Base-by-base conservation (phyloP, 2,113 vertebrate species). In the Cyphomyrus discorhynchus region DNA sequence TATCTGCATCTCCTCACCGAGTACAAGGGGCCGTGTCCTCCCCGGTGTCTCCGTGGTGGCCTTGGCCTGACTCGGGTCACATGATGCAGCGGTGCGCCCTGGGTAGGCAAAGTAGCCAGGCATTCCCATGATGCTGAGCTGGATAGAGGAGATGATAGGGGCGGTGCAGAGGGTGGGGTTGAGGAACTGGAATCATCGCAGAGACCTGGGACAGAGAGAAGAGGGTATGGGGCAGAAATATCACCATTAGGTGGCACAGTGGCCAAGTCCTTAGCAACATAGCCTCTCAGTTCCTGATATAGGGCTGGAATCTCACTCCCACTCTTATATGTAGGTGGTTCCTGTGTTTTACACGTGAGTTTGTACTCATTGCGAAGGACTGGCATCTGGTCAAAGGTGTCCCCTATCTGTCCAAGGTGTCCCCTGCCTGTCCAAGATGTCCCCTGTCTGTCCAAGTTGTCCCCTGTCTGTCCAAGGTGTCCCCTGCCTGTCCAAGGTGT, bases 41-140 rank as follows among this genome's bases (percentile, higher is more conserved):
- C 88, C 86, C 95, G 89, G 95, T 96, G 91, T 90, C 94, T 95
- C 82, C 97, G 95, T 0, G 97, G 97, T 0, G 97, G 97, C 27
- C 97, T 96, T 1, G 97, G 97, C 88, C 97, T 94, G 84, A 96
- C 95, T 24, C 97, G 96, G 62, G 97, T 98, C 92, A 96, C 96
- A 31, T 98, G 97, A 88, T 94, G 96, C 89, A 98, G 94, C 24
- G 97, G 97, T 27, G 95, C 95, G 83, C 97, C 97, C 1, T 98
- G 97, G 88, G 97, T 98, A 19, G 97, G 97, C 47, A 98, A 95
- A 15, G 97, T 97, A 0, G 96, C 95, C 9, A 98, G 95, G 77
- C 95, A 96, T 92, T 98, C 97, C 95, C 96, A 97, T 53, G 97
- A 98, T 90, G 97, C 96, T 0, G 97, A 96, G 91, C 95, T 96